Conservation (phyloP, 2,113 vertebrate genomes). For the Scolopax mira region DNA sequence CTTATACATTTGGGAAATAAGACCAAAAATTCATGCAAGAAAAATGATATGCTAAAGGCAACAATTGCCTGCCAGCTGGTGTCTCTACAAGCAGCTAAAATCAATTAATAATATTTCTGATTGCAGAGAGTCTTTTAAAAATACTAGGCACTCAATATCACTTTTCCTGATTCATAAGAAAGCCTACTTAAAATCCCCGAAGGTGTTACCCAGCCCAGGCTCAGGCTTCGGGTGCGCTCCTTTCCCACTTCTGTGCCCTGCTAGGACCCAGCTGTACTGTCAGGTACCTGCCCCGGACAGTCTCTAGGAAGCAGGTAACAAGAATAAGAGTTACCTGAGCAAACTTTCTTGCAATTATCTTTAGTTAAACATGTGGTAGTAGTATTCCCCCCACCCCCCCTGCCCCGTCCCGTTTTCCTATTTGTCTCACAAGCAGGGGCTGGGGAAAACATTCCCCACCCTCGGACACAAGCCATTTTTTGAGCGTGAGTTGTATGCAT, state of each 20-base stretch:
- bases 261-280: not conserved
- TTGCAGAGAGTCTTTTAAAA: not conserved
- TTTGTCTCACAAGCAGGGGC: not conserved
- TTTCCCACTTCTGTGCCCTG: not conserved
- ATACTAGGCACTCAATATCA: not conserved
- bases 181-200: not conserved
- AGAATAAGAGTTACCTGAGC: not conserved
- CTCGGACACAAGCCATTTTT: slow-evolving; percentile 38
- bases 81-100: not conserved
- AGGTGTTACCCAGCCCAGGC: not conserved
- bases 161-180: not conserved
- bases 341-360: not conserved
- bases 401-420: not conserved
- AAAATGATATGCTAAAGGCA: not conserved
- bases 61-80: not conserved
- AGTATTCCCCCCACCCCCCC: not conserved
- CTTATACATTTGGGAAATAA: not conserved
- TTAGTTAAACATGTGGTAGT: not conserved
- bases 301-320: not conserved
- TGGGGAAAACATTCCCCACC: slow-evolving; percentile 9
- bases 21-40: not conserved
- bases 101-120: not conserved
- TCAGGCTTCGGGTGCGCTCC: not conserved
- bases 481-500: not conserved
- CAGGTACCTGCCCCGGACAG: not conserved